These are phyloP conservation scores for Caranx ignobilis DNA, from an alignment of 2,113 vertebrate genomes.

Conservation along the genomic window DNA sequence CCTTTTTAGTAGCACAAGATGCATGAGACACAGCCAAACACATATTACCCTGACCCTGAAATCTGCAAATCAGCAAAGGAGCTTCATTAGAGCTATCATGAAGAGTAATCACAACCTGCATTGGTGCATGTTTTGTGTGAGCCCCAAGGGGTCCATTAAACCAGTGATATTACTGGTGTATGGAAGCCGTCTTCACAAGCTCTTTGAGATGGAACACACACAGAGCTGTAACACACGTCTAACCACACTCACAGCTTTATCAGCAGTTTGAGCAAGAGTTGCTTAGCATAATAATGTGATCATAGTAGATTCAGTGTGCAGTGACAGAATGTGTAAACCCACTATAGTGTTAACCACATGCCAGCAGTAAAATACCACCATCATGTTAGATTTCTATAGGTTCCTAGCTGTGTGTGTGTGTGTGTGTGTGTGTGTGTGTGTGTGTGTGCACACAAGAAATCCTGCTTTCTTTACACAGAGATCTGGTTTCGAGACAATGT, in stretches of 20 bases:
- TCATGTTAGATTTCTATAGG: conserved; percentile 2
- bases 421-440: no score
- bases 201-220: conserved; percentile 29
- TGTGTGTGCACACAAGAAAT: neutral
- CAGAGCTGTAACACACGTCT: conserved; percentile 5
- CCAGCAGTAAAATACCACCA: neutral
- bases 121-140: conserved; percentile 35
- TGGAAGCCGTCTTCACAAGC: conserved; percentile 29
- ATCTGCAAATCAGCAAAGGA: conserved; percentile 60
- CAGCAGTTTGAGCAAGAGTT: conserved; percentile 54
- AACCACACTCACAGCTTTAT: conserved; percentile 48
- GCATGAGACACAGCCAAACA: neutral
- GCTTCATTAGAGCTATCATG: conserved; percentile 66
- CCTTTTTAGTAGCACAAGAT: conserved; percentile 16
- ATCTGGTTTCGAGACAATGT: conserved; percentile 7
- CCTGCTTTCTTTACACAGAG: neutral
- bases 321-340: conserved; percentile 27
- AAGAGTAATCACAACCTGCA: conserved; percentile 61
- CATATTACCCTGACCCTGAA: conserved; percentile 57
- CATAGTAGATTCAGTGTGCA: conserved; percentile 3
- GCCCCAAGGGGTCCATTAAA: conserved; percentile 57
- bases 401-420: neutral
- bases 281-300: conserved; percentile 34
- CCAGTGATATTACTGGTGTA: conserved; percentile 44
- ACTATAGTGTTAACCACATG: conserved; percentile 24